These are phyloP conservation scores for Clavelina lepadiformis DNA, from an alignment of 23 tunicate genomes.

Conservation along the genomic window DNA sequence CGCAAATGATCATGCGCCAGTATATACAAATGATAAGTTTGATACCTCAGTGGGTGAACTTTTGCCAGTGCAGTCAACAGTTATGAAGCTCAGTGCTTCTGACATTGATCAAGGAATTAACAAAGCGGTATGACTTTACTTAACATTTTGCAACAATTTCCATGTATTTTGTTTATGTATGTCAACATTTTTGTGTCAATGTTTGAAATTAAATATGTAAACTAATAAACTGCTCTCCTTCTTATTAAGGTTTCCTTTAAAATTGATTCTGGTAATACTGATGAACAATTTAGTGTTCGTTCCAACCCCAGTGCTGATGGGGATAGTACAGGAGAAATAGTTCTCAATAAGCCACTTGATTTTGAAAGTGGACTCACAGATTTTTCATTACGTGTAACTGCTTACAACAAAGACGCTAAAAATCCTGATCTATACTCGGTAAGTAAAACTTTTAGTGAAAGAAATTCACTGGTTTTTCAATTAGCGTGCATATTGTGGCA, in stretches of 20 bases:
- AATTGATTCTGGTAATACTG: slow-evolving; percentile 39
- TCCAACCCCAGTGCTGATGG: slow-evolving; percentile 36
- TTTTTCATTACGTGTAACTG: slow-evolving; percentile 24
- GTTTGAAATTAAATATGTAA: not conserved
- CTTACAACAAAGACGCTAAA: slow-evolving; percentile 47
- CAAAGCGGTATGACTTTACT: slow-evolving; percentile 37
- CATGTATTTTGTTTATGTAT: too few species aligned
- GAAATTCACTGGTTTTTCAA: too few species aligned
- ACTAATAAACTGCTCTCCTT: not conserved
- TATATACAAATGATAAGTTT: slow-evolving; percentile 12
- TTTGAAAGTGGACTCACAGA: slow-evolving; percentile 38
- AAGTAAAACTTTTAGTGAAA: too few species aligned
- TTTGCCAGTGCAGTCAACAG: not conserved
- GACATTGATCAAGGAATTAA: slow-evolving; percentile 66
- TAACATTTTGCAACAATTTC: too few species aligned
- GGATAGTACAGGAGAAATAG: slow-evolving; percentile 36
- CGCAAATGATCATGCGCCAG: slow-evolving; percentile 72
- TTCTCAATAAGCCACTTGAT: slow-evolving; percentile 41
- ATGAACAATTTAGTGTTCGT: slow-evolving; percentile 20
- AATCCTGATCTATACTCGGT: slow-evolving; percentile 31
- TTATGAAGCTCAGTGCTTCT: slow-evolving; percentile 26
- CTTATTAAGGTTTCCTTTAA: slow-evolving; percentile 39
- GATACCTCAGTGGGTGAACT: slow-evolving; percentile 37
- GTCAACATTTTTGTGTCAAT: not conserved
- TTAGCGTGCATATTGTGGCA: too few species aligned